Evolutionary conservation across 2,797 vertebrate species (phyloP), one percentile per base, ranked within the genome.

Genomic region (Pipistrellus kuhlii): DNA sequence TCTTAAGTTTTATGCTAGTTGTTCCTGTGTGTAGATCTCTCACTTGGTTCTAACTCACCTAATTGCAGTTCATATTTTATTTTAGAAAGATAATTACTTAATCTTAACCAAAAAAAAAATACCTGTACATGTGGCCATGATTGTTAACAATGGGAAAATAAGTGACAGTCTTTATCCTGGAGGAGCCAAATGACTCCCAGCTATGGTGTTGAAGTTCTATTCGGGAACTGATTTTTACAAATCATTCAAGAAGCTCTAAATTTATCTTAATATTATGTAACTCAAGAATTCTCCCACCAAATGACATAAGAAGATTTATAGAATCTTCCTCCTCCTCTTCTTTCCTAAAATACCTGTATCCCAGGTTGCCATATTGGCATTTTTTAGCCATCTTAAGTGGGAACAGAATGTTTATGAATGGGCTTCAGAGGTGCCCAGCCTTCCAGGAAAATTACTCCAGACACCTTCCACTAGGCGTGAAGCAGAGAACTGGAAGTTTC

Each of bases 211-310:
- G 38, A 90, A 38, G 35, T 90, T 86, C 83, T 35, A 44, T 75
- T 73, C 17, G 66, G 41, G 68, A 91, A 78, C 13, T 90, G 21
- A 82, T 89, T 91, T 91, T 91, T 91, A 82, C 38, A 88, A 17
- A 82, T 76, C 53, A 76, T 81, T 86, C 41, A 86, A 91, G 91
- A 92, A 92, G 12, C 59, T 69, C 25, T 95, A 66, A 88, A 23
- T 21, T 93, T 85, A 18, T 27, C 68, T 86, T 88, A 87, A 18
- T 82, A 64, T 57, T 64, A 30, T 59, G 23, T 84, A 76, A 86
- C 35, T 68, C 21, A 91, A 90, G 44, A 90, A 90, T 75, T 76
- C 68, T 25, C 32, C 57, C 38, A 53, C n/a, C 51, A 95, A 84
- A 38, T 85, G 41, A 85, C 48, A n/a, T 89, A 64, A 91, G 66